phyloP scores from a whole-genome alignment of 2,888 invertebrate species.

The Amorpha juglandis region DNA sequence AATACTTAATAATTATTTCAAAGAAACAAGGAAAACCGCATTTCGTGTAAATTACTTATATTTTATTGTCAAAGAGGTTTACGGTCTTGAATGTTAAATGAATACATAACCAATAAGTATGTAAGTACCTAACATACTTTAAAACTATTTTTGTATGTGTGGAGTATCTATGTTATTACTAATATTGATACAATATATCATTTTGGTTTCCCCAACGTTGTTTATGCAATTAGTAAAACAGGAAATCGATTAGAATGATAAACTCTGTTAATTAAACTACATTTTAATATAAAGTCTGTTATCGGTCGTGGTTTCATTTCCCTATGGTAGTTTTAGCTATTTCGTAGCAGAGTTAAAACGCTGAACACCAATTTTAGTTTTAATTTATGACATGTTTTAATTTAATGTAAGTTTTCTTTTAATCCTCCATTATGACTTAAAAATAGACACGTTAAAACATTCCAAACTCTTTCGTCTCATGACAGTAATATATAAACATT shows the following conservation, averaged over 20 bases:
- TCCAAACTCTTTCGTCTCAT: constrained; percentile 14
- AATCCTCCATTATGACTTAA: constrained; percentile 13
- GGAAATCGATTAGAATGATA: not conserved
- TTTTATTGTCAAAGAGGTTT: not conserved
- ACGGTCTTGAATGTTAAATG: not conserved
- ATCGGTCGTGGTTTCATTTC: not conserved
- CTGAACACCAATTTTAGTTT: not conserved
- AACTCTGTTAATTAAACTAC: not conserved
- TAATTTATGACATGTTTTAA: constrained; percentile 10
- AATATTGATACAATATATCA: too few relatives aligned
- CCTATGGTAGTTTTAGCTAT: not conserved
- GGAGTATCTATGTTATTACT: too few relatives aligned
- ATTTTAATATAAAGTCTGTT: not conserved
- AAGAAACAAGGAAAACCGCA: constrained; percentile 18
- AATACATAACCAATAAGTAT: too few relatives aligned
- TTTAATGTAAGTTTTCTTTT: constrained; percentile 17
- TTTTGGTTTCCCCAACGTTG: too few relatives aligned
- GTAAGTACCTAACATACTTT: too few relatives aligned
- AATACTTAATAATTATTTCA: not conserved
- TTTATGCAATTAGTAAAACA: too few relatives aligned
- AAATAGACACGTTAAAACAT: constrained; percentile 18
- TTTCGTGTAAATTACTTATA: not conserved
- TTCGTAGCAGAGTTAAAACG: not conserved
- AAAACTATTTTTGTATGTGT: too few relatives aligned
- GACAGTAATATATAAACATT: constrained; percentile 19